phyloP scores from a whole-genome alignment of 2,797 vertebrate species.

The Pampus argenteus region DNA sequence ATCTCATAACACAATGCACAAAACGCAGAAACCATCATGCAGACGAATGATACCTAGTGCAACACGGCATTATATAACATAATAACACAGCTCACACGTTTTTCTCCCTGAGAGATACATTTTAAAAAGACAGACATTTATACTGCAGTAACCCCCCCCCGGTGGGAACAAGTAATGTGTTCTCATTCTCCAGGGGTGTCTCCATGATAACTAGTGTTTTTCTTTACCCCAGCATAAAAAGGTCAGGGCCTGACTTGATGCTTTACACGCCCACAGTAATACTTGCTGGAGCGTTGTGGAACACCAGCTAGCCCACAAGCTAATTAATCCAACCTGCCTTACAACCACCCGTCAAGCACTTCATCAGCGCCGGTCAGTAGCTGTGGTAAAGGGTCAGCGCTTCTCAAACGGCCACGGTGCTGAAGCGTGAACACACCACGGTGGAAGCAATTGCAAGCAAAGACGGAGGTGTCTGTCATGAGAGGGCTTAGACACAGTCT shows the following conservation, averaged over 20 bases:
- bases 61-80: background rate
- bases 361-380: conserved; percentile 72
- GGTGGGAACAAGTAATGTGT: conserved; percentile 1
- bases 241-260: conserved; percentile 61
- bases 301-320: conserved; percentile 65
- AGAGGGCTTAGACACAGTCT: conserved; percentile 13
- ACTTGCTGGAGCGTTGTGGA: conserved; percentile 53
- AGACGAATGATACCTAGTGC: background rate
- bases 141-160: conserved; percentile 11
- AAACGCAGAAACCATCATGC: too few relatives aligned
- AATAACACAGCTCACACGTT: conserved; percentile 11
- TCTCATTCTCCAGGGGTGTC: conserved; percentile 40
- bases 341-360: conserved; percentile 70
- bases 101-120: background rate
- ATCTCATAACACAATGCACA: background rate
- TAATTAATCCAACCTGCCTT: conserved; percentile 81
- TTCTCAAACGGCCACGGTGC: conserved; percentile 63
- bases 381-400: conserved; percentile 75
- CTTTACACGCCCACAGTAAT: conserved; percentile 65
- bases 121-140: conserved; percentile 35
- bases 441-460: conserved; percentile 55
- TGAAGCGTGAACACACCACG: conserved; percentile 65
- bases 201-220: conserved; percentile 61
- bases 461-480: conserved; percentile 42
- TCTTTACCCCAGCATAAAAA: conserved; percentile 61